These are phyloP conservation scores for Sturnira hondurensis DNA, from an alignment of 2,113 vertebrate genomes.

Conservation along the genomic window DNA sequence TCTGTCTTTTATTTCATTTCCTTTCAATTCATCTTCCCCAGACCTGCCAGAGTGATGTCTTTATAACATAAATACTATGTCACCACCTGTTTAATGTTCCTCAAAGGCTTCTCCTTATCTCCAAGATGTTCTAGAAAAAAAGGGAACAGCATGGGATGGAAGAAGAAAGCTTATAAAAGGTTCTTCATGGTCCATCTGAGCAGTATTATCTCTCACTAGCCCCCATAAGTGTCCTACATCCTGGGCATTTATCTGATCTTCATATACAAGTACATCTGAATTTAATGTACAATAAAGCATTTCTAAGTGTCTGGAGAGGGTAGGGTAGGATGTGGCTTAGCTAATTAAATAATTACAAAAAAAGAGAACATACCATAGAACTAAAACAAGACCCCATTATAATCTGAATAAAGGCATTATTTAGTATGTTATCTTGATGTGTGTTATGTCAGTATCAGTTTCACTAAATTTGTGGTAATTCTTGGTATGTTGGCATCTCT, in stretches of 20 bases:
- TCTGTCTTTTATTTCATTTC: constrained; percentile 6
- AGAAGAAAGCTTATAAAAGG: neutral
- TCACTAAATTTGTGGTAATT: neutral
- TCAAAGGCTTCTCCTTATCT: neutral
- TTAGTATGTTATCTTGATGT: neutral
- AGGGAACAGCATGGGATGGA: neutral
- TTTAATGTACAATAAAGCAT: neutral
- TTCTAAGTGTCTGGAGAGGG: neutral
- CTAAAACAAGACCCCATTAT: neutral
- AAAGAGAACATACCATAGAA: neutral
- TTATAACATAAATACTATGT: neutral
- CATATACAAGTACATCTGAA: neutral
- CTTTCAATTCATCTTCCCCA: neutral
- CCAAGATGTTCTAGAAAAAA: neutral
- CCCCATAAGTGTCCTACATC: neutral
- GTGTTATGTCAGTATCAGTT: neutral
- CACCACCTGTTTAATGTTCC: neutral
- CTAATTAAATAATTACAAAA: neutral
- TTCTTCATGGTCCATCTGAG: neutral
- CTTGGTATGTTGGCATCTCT: neutral
- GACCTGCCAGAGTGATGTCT: neutral
- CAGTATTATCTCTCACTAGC: neutral
- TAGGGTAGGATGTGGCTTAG: neutral
- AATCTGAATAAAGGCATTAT: neutral
- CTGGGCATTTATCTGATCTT: neutral